phyloP scores from a whole-genome alignment of 2,113 vertebrate species.

The Alethe castanea region DNA sequence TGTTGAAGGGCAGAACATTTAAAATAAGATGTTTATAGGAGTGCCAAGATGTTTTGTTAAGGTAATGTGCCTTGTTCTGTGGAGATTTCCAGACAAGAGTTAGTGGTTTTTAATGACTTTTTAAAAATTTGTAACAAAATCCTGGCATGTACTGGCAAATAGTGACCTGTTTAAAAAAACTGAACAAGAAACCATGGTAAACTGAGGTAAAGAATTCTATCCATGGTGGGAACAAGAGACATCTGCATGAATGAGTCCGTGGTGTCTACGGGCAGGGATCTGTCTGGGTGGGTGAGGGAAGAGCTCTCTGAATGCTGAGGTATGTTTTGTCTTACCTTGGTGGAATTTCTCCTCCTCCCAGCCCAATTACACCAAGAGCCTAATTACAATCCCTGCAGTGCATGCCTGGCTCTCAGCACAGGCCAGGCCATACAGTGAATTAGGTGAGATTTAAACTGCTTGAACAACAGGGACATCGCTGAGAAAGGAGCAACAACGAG shows the following conservation, averaged over 20 bases:
- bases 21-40: neutral
- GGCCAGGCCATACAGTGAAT: neutral
- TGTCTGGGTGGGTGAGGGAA: neutral
- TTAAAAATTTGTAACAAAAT: neutral
- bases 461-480: neutral
- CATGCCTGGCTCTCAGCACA: slow-evolving; percentile 39
- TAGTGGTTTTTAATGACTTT: neutral
- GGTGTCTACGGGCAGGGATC: accelerated
- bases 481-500: slow-evolving; percentile 5
- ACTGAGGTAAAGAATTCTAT: neutral
- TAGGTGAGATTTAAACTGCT: slow-evolving; percentile 19
- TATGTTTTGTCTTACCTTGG: neutral
- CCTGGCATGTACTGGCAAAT: neutral
- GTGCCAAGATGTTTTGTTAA: neutral
- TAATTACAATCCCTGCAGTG: neutral
- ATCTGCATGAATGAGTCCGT: accelerated
- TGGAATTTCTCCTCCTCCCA: neutral
- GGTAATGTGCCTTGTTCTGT: neutral
- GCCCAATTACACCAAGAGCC: neutral
- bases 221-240: accelerated
- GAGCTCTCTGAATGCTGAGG: neutral
- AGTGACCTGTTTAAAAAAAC: neutral
- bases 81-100: neutral
- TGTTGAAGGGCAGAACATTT: neutral
- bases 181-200: neutral